Percentiles rank a stretch among this genome's conserved stretches.
These are phyloP conservation scores for Tenodera sinensis DNA, from an alignment of 2,888 invertebrate species.

Conservation along the genomic window DNA sequence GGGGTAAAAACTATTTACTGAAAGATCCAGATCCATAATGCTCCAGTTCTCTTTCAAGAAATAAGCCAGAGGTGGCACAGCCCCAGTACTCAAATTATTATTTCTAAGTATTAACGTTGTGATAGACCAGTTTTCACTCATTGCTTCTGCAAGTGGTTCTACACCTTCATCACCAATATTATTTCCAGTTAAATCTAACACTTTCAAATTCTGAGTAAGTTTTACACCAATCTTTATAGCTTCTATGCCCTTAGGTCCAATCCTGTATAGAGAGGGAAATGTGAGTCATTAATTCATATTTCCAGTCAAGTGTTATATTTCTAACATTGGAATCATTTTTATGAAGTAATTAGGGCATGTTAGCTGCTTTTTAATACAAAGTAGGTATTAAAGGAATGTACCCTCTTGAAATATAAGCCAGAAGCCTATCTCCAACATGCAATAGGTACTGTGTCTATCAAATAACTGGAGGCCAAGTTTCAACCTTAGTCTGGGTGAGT, in stretches of 20 bases:
- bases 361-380: too few species aligned
- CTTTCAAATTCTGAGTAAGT: not conserved
- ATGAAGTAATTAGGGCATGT: too few species aligned
- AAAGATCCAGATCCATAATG: not conserved
- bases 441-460: too few species aligned
- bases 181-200: constrained; percentile 18
- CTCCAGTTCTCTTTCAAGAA: not conserved
- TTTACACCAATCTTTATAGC: not conserved
- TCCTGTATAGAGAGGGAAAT: not conserved
- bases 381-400: too few species aligned
- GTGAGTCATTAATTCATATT: not conserved
- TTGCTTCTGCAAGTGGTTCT: not conserved
- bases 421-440: too few species aligned
- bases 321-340: too few species aligned
- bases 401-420: too few species aligned
- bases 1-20: not conserved
- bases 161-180: constrained; percentile 14
- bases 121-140: not conserved
- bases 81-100: not conserved
- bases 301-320: not conserved
- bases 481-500: too few species aligned
- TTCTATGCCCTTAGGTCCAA: not conserved
- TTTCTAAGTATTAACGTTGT: constrained; percentile 11
- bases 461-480: too few species aligned
- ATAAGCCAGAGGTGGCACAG: not conserved